phyloP scores from a whole-genome alignment of 2,113 vertebrate genomes.

The Nerophis ophidion region DNA sequence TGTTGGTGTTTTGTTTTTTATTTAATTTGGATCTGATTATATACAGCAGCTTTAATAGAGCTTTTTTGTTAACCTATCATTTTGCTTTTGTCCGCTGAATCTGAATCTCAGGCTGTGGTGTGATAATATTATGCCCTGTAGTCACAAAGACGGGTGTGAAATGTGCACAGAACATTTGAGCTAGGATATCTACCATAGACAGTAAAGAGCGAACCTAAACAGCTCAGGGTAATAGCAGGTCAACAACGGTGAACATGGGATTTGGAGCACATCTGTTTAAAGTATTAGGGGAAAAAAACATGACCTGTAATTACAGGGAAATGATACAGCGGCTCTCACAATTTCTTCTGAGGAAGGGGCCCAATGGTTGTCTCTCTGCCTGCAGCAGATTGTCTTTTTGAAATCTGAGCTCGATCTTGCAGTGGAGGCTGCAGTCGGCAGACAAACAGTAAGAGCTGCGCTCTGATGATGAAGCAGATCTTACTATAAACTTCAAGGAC shows the following conservation, averaged over 20 bases:
- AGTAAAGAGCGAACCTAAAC: constrained; percentile 3
- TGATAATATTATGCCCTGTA: not conserved
- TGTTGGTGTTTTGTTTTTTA: too few species aligned
- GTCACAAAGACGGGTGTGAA: not conserved
- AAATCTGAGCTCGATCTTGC: constrained; percentile 53
- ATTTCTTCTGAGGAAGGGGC: constrained; percentile 47
- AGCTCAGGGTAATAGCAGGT: constrained; percentile 50
- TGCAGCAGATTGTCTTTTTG: constrained; percentile 48
- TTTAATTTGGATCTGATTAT: too few species aligned
- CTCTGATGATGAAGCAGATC: constrained; percentile 25
- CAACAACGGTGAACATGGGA: constrained; percentile 31
- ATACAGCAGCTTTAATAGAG: too few species aligned
- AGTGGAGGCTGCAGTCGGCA: constrained; percentile 21
- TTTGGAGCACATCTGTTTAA: constrained; percentile 63
- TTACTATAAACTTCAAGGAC: constrained; percentile 24
- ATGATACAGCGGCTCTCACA: constrained; percentile 41
- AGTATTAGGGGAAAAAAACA: constrained; percentile 59
- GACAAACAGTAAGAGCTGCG: constrained; percentile 29
- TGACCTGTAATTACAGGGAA: constrained; percentile 65
- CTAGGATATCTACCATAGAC: not conserved
- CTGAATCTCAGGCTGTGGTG: not conserved
- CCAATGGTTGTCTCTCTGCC: constrained; percentile 45
- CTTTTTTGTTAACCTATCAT: not conserved
- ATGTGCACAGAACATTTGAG: not conserved
- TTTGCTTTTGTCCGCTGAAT: not conserved